A percentile compares a stretch with the other conserved stretches of the same genome.
Conservation (phyloP, 2,113 vertebrate genomes). For the cat (Felis catus) region DNA sequence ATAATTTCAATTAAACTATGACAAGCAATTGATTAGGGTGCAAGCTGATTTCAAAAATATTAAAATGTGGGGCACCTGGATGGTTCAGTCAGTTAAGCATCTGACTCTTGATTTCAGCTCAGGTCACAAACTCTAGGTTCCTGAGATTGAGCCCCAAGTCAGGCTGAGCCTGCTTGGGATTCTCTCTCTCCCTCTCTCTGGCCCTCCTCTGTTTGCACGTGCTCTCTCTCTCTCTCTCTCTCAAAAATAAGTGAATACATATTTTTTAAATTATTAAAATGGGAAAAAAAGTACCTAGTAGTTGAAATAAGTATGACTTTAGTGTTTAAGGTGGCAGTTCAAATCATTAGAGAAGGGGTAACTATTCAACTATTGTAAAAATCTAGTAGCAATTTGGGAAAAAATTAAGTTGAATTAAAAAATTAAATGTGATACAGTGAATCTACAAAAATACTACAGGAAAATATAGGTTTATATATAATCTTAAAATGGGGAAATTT, state of each 20-base stretch:
- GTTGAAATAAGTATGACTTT: not conserved
- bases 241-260: not conserved
- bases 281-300: not conserved
- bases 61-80: not conserved
- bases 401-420: not conserved
- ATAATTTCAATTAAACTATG: not conserved
- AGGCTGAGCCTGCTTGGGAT: no score
- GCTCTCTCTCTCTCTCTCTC: no score
- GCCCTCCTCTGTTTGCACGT: no score
- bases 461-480: not conserved
- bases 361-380: not conserved
- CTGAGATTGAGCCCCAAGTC: no score
- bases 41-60: not conserved
- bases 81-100: no score
- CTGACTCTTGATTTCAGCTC: no score
- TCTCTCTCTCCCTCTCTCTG: no score
- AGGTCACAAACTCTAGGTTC: no score
- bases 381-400: not conserved
- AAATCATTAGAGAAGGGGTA: not conserved
- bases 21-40: not conserved
- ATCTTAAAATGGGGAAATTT: not conserved
- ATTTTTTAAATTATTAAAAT: constrained; percentile 9
- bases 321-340: not conserved
- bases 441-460: not conserved
- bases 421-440: not conserved